Evolutionary conservation across 2,888 invertebrate genomes (phyloP), one percentile per base, ranked within the genome.

Genomic region (Lycocerus yunnanus): DNA sequence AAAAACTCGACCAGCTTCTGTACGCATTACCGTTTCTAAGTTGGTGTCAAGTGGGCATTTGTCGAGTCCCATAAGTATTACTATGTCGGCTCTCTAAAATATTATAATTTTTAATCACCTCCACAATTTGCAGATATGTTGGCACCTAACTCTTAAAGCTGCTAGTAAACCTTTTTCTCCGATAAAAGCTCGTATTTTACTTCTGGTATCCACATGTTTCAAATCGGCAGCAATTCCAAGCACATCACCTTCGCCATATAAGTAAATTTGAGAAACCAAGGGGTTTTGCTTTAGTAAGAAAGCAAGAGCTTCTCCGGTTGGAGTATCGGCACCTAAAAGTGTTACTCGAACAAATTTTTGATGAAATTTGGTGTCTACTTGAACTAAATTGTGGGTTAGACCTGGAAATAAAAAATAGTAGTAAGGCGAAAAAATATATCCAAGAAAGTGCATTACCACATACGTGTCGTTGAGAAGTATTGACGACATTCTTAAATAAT

Each of bases 281-380:
- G 90, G 87, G 78, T 90, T 90, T 78, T 90, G 90, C 81, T 91
- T 91, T 2, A 91, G 83, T 59, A 91, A 81, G 60, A 90, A 83
- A 3, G 90, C 85, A 3, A 89, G 82, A 21, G 88, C 87, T 74
- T 88, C 88, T 0, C 91, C 91, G 71, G 89, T 83, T 11, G 85
- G 84, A 1, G 89, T 89, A 79, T 89, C 88, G 3, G 89, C 90
- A 1, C 90, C 90, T 77, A 91, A 87, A 70, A 91, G 74, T 10
- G 83, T 80, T 43, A 86, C 85, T 6, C 82, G 65, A 3, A 79
- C 78, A n/a, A 77, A 77, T 77, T 78, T 80, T 66, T 78, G 73
- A n/a, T 15, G 71, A 69, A 68, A 73, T n/a, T n/a, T 65, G n/a
- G 21, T 67, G 18, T 72, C 75, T 2, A 58, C 14, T 59, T 66